Conservation (phyloP, 2,888 invertebrate species). For the Plagodis dolabraria region DNA sequence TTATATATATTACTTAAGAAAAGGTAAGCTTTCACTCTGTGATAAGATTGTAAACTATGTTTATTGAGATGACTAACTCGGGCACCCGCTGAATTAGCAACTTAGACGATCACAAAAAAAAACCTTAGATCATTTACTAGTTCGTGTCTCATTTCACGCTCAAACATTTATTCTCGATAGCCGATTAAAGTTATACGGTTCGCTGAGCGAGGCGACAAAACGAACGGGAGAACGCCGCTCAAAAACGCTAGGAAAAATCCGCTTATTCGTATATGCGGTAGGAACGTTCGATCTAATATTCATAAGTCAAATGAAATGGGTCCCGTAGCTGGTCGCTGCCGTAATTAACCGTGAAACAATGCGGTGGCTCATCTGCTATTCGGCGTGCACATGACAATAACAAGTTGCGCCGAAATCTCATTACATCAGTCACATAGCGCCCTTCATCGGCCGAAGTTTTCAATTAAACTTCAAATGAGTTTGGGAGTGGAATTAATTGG, state of each 20-base stretch:
- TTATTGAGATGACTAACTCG: neutral
- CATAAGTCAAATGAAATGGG: conserved; percentile 54
- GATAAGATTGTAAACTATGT: no score
- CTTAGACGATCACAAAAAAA: conserved; percentile 42
- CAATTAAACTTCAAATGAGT: conserved; percentile 84
- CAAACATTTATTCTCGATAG: conserved; percentile 64
- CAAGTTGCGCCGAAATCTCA: conserved; percentile 75
- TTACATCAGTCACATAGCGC: conserved; percentile 75
- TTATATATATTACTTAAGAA: no score
- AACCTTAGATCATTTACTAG: conserved; percentile 70
- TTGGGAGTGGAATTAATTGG: conserved; percentile 81
- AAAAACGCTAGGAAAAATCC: conserved; percentile 21
- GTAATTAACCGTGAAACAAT: conserved; percentile 71
- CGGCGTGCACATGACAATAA: conserved; percentile 78
- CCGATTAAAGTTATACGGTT: conserved; percentile 70
- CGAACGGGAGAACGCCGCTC: conserved; percentile 45
- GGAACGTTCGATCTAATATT: conserved; percentile 52
- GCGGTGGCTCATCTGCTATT: conserved; percentile 71
- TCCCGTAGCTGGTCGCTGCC: conserved; percentile 26
- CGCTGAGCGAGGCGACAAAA: conserved; percentile 56
- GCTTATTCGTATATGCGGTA: conserved; percentile 7
- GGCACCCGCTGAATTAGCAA: conserved; percentile 37
- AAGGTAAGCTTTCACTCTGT: no score
- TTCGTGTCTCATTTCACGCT: conserved; percentile 69
- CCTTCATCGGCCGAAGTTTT: conserved; percentile 73